phyloP scores from a whole-genome alignment of 2,888 invertebrate genomes.

The Aporophyla lueneburgensis region DNA sequence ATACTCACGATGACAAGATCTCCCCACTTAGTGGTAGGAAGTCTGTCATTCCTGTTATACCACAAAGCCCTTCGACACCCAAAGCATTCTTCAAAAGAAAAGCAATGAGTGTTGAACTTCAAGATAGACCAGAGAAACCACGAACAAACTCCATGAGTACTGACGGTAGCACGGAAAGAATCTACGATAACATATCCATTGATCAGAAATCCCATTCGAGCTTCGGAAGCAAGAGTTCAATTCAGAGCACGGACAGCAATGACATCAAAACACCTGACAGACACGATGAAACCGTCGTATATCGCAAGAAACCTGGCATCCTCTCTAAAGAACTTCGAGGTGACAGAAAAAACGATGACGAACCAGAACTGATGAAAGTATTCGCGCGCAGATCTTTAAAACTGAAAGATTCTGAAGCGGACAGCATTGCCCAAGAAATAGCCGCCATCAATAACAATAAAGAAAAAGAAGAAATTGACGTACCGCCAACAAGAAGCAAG shows the following conservation, averaged over 20 bases:
- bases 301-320: slow-evolving; percentile 90
- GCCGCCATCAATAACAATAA: slow-evolving; percentile 82
- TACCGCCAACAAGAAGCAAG: slow-evolving; percentile 80
- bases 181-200: slow-evolving; percentile 87
- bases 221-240: slow-evolving; percentile 88
- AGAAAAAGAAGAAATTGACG: slow-evolving; percentile 80
- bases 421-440: slow-evolving; percentile 91
- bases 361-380: slow-evolving; percentile 95
- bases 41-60: slow-evolving; percentile 71
- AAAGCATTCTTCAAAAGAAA: slow-evolving; percentile 90
- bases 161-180: slow-evolving; percentile 86
- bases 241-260: slow-evolving; percentile 87
- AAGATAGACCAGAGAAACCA: slow-evolving; percentile 85
- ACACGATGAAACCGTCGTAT: slow-evolving; percentile 88
- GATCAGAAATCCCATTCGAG: slow-evolving; percentile 88
- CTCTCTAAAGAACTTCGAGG: slow-evolving; percentile 82
- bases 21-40: slow-evolving; percentile 75
- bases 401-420: slow-evolving; percentile 93
- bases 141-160: slow-evolving; percentile 85
- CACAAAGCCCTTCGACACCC: slow-evolving; percentile 84
- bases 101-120: slow-evolving; percentile 90
- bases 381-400: slow-evolving; percentile 95
- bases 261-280: slow-evolving; percentile 84
- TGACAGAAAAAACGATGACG: slow-evolving; percentile 91
- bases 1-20: slow-evolving; percentile 75